Evolutionary conservation across 2,113 vertebrate genomes (phyloP).

Genomic region (Atlantisia rogersi): DNA sequence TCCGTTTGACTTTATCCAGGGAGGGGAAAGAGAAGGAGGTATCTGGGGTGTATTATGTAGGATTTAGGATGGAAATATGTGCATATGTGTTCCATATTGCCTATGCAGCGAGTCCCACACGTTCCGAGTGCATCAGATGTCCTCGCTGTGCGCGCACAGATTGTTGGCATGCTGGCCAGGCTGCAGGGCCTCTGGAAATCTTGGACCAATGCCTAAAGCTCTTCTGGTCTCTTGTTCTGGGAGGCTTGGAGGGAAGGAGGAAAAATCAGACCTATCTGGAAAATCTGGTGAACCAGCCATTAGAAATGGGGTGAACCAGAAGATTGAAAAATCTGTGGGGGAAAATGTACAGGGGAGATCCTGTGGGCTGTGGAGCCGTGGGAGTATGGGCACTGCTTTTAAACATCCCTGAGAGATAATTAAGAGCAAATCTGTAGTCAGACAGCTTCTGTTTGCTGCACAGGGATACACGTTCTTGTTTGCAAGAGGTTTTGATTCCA

Average conservation of each 20-base stretch:
- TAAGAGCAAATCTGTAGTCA: background rate
- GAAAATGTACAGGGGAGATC: background rate
- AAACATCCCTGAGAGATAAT: background rate
- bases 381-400: background rate
- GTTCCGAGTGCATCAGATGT: background rate
- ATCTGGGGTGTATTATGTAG: background rate
- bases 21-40: background rate
- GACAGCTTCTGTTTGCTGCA: background rate
- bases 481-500: background rate
- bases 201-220: background rate
- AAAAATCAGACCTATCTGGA: background rate
- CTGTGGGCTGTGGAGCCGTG: background rate
- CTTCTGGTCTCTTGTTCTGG: background rate
- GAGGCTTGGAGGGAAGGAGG: background rate
- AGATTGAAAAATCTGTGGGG: background rate
- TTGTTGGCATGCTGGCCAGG: background rate
- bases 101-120: background rate
- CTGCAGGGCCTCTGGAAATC: conserved; percentile 24
- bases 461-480: background rate
- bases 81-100: conserved; percentile 33
- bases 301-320: background rate
- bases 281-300: background rate
- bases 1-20: background rate
- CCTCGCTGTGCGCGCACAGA: background rate
- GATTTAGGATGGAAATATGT: conserved; percentile 31